A percentile compares a stretch with the other conserved stretches of the same genome.
Evolutionary conservation across 2,888 invertebrate species (phyloP).

Genomic region (Chouioia cunea): DNA sequence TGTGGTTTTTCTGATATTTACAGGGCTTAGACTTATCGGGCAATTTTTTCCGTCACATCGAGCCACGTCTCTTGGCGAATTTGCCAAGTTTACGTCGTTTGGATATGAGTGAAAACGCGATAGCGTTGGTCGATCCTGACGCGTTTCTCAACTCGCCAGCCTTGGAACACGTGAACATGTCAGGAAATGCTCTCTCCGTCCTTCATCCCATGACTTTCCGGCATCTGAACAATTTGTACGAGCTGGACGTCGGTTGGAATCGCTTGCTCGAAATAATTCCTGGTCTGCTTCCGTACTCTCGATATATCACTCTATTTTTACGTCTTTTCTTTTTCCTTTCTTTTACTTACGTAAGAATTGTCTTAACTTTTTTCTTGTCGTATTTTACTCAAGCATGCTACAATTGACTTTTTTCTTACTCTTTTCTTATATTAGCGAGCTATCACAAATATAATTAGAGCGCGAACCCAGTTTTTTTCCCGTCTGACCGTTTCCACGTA

Average conservation of each 20-base stretch:
- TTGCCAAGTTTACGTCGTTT: conserved; percentile 82
- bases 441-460: no score
- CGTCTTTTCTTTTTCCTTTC: background rate
- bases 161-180: conserved; percentile 84
- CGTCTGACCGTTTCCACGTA: background rate
- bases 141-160: conserved; percentile 80
- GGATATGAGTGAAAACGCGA: conserved; percentile 81
- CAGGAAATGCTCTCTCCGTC: conserved; percentile 78
- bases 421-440: background rate
- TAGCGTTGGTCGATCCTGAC: conserved; percentile 79
- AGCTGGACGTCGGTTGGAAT: conserved; percentile 83
- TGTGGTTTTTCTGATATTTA: conserved; percentile 29
- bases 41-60: conserved; percentile 80
- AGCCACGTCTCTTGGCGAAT: conserved; percentile 80
- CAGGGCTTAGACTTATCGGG: conserved; percentile 83
- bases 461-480: no score
- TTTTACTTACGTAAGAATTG: background rate
- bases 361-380: no score
- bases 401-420: background rate
- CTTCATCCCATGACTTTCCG: conserved; percentile 84
- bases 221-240: conserved; percentile 81
- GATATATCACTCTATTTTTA: background rate
- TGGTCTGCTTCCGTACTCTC: conserved; percentile 18
- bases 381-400: no score
- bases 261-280: conserved; percentile 81